Percentiles rank a stretch among this genome's conserved stretches.
phyloP scores from a whole-genome alignment of 1,140 invertebrate genomes.

The Sweltsa coloradensis region DNA sequence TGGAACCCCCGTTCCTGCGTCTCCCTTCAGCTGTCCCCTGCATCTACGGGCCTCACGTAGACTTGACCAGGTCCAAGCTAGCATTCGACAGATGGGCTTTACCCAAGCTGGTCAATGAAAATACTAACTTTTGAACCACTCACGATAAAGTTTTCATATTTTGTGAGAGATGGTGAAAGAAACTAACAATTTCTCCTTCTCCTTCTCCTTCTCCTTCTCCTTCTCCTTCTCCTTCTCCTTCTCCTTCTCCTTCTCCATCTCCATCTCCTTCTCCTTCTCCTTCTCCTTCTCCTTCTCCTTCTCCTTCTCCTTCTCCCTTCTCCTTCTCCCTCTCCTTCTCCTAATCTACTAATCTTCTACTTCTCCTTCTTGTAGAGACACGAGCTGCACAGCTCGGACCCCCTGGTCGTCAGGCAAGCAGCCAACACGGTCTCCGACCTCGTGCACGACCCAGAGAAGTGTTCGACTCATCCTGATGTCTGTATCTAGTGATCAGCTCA shows the following conservation, averaged over 20 bases:
- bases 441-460: neutral
- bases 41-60: neutral
- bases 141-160: neutral
- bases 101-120: neutral
- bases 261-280: neutral
- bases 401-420: neutral
- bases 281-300: neutral
- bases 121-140: neutral
- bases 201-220: too few relatives aligned
- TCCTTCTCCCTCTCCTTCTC: neutral
- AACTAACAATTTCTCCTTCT: too few relatives aligned
- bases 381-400: neutral
- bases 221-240: too few relatives aligned
- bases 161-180: neutral
- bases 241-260: neutral
- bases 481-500: too few relatives aligned
- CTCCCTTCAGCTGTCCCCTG: too few relatives aligned
- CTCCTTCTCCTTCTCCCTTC: neutral
- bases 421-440: neutral
- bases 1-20: too few relatives aligned
- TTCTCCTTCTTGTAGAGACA: neutral
- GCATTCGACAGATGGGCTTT: neutral
- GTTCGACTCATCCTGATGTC: too few relatives aligned
- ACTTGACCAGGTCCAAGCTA: neutral
- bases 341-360: neutral